These are phyloP conservation scores for Sorex araneus DNA, from an alignment of 2,113 vertebrate genomes.

Conservation along the genomic window DNA sequence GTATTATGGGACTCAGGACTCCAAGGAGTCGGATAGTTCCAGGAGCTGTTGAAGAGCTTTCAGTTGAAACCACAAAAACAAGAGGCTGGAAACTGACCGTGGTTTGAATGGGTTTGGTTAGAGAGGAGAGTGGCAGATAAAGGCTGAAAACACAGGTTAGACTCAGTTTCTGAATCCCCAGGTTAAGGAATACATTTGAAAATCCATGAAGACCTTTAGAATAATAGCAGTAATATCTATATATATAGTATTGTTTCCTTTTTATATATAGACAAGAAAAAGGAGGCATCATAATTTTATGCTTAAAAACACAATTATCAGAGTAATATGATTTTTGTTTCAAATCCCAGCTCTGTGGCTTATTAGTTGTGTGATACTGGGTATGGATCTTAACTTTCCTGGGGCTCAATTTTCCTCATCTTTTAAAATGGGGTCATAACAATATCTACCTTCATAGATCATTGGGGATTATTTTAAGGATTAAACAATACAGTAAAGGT, in stretches of 20 bases:
- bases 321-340: background rate
- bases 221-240: background rate
- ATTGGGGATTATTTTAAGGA: background rate
- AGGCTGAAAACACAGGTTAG: background rate
- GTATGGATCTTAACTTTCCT: background rate
- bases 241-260: background rate
- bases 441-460: background rate
- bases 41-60: background rate
- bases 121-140: background rate
- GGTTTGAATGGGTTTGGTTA: background rate
- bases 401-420: background rate
- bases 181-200: background rate
- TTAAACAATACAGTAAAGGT: background rate
- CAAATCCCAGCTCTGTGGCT: background rate
- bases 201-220: background rate
- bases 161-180: too few species aligned
- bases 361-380: background rate
- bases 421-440: slow-evolving; percentile 9
- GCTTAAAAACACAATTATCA: slow-evolving; percentile 3
- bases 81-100: background rate
- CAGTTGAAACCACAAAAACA: background rate
- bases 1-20: background rate
- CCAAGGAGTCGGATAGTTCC: background rate
- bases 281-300: background rate
- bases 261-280: background rate